These are phyloP conservation scores for Leptopilina myrica DNA, from an alignment of 2,888 invertebrate species.

Conservation along the genomic window DNA sequence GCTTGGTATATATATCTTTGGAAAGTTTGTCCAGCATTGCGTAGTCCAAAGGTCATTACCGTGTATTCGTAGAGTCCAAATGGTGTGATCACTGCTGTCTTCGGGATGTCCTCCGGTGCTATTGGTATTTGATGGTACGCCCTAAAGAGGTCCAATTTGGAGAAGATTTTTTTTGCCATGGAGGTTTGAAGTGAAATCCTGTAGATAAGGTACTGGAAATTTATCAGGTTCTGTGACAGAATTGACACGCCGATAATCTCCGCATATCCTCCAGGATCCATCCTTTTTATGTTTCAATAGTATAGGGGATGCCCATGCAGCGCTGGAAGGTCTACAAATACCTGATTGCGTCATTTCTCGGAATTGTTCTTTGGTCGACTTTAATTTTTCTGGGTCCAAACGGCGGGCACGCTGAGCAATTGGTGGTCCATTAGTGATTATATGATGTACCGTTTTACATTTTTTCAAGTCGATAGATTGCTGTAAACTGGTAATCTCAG, in stretches of 20 bases:
- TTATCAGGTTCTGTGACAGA: not conserved
- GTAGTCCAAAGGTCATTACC: not conserved
- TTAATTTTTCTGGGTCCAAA: not conserved
- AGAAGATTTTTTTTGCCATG: not conserved
- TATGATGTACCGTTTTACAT: not conserved
- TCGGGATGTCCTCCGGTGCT: not conserved
- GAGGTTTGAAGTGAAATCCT: not conserved
- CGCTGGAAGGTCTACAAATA: not conserved
- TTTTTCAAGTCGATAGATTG: not conserved
- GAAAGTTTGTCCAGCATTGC: not conserved
- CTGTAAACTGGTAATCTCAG: not conserved
- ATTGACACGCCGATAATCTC: not conserved
- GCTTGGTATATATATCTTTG: not conserved
- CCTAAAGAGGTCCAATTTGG: not conserved
- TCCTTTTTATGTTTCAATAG: not conserved
- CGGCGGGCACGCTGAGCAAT: not conserved
- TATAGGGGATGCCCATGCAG: not conserved
- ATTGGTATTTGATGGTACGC: not conserved
- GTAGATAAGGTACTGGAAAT: not conserved
- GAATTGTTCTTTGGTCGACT: not conserved
- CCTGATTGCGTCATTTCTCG: not conserved
- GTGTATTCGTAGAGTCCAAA: not conserved
- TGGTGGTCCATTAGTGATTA: not conserved
- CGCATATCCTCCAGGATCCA: not conserved
- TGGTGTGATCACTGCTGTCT: not conserved